phyloP scores from a whole-genome alignment of 2,113 vertebrate species.

The Xiphorhynchus elegans region DNA sequence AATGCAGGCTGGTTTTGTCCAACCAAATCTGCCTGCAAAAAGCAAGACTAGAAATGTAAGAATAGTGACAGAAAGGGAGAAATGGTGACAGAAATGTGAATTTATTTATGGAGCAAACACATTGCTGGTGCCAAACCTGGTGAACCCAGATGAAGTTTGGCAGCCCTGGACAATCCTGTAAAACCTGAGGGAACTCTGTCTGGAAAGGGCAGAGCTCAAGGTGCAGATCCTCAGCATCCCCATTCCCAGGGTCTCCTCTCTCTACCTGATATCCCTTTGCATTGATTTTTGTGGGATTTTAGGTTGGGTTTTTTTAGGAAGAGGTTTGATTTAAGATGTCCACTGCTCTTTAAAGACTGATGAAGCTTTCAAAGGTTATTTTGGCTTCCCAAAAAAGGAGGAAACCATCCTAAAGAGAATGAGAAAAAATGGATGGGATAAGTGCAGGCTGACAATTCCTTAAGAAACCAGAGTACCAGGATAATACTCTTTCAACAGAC shows the following conservation, averaged over 20 bases:
- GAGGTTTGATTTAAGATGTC: background rate
- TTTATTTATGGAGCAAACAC: background rate
- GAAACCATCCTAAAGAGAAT: background rate
- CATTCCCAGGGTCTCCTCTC: background rate
- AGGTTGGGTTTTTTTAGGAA: background rate
- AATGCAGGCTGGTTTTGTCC: background rate
- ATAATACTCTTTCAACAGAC: background rate
- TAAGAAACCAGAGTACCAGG: background rate
- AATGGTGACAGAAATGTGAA: background rate
- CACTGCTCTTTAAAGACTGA: rapidly evolving
- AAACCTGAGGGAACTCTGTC: background rate
- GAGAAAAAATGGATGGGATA: background rate
- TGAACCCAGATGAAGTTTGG: background rate
- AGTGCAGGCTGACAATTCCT: background rate
- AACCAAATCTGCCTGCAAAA: background rate
- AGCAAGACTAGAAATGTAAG: background rate
- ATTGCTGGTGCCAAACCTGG: background rate
- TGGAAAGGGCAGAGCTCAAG: background rate
- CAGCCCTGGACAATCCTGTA: background rate
- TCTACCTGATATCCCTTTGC: background rate
- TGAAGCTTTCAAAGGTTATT: background rate
- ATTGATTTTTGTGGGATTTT: background rate
- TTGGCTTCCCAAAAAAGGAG: background rate
- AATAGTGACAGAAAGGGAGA: background rate
- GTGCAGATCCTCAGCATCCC: background rate